Percentiles rank a stretch among this genome's conserved stretches.
phyloP scores from a whole-genome alignment of 2,888 invertebrate genomes.

The Napeogenes sylphis region DNA sequence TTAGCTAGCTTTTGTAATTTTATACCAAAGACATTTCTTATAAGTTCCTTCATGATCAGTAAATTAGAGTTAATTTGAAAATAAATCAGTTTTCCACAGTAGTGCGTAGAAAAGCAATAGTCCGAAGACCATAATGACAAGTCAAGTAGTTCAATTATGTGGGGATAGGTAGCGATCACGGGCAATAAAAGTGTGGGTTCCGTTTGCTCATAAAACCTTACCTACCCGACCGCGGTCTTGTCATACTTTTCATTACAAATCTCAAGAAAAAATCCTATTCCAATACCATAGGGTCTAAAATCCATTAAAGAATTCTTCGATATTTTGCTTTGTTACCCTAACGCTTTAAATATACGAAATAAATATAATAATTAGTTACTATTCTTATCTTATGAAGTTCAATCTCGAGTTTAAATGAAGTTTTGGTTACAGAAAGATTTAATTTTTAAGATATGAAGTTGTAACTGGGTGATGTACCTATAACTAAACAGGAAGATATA shows the following conservation, averaged over 20 bases:
- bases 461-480: too few species aligned
- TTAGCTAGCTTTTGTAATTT: too few species aligned
- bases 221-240: conserved; percentile 64
- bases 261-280: conserved; percentile 39
- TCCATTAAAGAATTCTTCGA: conserved; percentile 25
- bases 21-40: too few species aligned
- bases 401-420: too few species aligned
- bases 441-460: too few species aligned
- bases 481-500: too few species aligned
- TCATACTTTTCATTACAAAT: conserved; percentile 44
- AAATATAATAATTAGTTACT: background rate
- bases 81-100: conserved; percentile 6
- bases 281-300: conserved; percentile 48
- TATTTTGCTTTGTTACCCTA: conserved; percentile 21
- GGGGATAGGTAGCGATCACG: conserved; percentile 75
- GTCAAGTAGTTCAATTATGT: conserved; percentile 72
- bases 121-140: conserved; percentile 72
- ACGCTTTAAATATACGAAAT: conserved; percentile 20
- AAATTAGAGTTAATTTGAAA: conserved; percentile 6
- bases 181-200: conserved; percentile 73
- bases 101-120: conserved; percentile 46
- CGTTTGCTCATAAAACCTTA: conserved; percentile 69
- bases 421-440: too few species aligned
- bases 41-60: background rate
- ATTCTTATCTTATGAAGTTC: background rate